These are phyloP conservation scores for Syngnathus scovelli DNA, from an alignment of 2,113 vertebrate species.

Conservation along the genomic window DNA sequence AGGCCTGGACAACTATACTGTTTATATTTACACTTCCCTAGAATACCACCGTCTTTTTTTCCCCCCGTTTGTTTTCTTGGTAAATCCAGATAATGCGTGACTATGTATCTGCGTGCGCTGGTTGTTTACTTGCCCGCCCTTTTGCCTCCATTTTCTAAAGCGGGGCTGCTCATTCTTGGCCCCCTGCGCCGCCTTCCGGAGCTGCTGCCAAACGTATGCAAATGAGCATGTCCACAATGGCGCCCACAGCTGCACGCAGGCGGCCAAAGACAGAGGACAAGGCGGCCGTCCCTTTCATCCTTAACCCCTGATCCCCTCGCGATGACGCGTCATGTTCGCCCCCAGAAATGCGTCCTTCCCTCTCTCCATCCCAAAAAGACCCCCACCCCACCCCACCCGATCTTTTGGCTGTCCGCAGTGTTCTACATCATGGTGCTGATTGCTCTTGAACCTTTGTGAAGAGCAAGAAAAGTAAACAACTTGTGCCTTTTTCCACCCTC, in stretches of 20 bases:
- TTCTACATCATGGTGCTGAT: slow-evolving; percentile 24
- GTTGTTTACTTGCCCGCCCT: slow-evolving; percentile 68
- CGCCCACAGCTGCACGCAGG: slow-evolving; percentile 65
- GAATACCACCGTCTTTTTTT: slow-evolving; percentile 40
- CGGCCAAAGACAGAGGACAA: slow-evolving; percentile 65
- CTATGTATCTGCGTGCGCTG: slow-evolving; percentile 62
- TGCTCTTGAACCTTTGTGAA: slow-evolving; percentile 46
- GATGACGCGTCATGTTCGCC: slow-evolving; percentile 66
- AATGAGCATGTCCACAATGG: slow-evolving; percentile 63
- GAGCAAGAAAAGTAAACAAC: slow-evolving; percentile 65
- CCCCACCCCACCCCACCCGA: slow-evolving; percentile 22
- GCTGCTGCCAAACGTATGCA: slow-evolving; percentile 67
- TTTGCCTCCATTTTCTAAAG: slow-evolving; percentile 62
- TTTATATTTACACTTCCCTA: slow-evolving; percentile 43
- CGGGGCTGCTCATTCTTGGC: slow-evolving; percentile 47
- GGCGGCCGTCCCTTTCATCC: slow-evolving; percentile 68
- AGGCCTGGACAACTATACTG: slow-evolving; percentile 30
- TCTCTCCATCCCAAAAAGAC: slow-evolving; percentile 29
- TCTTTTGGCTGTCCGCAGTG: slow-evolving; percentile 47
- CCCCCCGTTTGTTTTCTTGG: slow-evolving; percentile 25
- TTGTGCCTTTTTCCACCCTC: slow-evolving; percentile 42
- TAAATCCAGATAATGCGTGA: slow-evolving; percentile 55
- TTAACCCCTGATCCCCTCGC: slow-evolving; percentile 70
- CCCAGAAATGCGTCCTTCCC: slow-evolving; percentile 48
- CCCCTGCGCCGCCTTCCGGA: slow-evolving; percentile 44